Conservation (phyloP, 2,797 vertebrate species). For the Pelodytes ibericus region DNA sequence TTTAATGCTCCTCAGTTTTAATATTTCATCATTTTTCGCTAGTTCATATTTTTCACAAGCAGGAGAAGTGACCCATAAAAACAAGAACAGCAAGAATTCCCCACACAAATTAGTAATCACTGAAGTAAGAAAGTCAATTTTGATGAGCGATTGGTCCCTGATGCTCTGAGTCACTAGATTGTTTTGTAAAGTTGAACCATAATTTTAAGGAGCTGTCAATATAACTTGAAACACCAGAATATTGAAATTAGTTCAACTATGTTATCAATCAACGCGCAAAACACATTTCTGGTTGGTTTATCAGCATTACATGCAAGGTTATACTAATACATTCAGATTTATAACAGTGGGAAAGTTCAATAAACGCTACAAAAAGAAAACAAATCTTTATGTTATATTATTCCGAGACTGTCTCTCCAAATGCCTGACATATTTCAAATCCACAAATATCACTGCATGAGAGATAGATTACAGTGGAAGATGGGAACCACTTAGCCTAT, state of each 20-base stretch:
- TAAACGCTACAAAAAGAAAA: not conserved
- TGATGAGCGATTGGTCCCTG: conserved; percentile 1
- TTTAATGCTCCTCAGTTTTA: not conserved
- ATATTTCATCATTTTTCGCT: not conserved
- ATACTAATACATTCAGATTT: conserved; percentile 1
- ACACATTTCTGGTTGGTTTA: not conserved
- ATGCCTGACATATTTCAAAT: not conserved
- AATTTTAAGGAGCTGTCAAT: conserved; percentile 1
- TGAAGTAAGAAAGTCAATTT: not conserved
- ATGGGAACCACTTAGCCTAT: not conserved
- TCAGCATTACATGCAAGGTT: not conserved
- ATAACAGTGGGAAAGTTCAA: not conserved
- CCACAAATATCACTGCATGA: not conserved
- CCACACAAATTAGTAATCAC: not conserved
- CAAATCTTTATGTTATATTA: not conserved
- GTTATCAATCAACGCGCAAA: not conserved
- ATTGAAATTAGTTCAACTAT: not conserved
- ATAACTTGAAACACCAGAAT: not conserved
- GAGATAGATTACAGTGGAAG: not conserved
- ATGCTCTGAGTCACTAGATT: not conserved
- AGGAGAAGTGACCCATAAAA: conserved; percentile 1
- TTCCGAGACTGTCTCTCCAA: not conserved
- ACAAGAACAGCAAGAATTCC: not conserved
- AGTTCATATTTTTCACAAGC: not conserved
- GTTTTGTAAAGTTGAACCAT: not conserved